A percentile compares a stretch with the other conserved stretches of the same genome.
These are phyloP conservation scores for Hemibagrus guttatus DNA, from an alignment of 2,797 vertebrate genomes.

Conservation along the genomic window DNA sequence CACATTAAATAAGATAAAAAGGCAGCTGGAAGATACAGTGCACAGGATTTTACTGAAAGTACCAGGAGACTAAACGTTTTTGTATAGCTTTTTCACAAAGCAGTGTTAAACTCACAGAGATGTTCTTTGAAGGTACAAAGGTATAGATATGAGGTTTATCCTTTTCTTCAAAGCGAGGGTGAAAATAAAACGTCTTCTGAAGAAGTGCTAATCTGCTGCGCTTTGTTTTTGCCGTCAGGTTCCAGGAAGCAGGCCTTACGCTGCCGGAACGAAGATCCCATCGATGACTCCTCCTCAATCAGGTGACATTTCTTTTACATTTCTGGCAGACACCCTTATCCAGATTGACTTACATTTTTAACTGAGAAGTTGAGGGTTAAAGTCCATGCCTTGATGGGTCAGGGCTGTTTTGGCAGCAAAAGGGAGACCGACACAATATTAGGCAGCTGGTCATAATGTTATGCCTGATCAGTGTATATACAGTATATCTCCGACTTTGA, in stretches of 20 bases:
- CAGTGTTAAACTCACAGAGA: background rate
- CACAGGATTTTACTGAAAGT: background rate
- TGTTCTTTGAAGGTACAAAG: background rate
- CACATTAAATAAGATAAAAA: background rate
- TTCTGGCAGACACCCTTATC: no score
- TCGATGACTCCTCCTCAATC: conserved; percentile 80
- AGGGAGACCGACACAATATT: no score
- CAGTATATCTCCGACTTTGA: no score
- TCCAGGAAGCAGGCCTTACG: conserved; percentile 71
- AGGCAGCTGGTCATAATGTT: no score
- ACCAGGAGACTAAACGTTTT: background rate
- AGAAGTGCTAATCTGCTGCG: background rate
- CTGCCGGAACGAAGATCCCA: conserved; percentile 80
- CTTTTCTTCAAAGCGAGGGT: background rate
- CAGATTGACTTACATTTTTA: no score
- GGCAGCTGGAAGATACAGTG: background rate
- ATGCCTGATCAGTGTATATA: no score
- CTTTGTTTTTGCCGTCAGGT: conserved; percentile 48
- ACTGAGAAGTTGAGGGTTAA: no score
- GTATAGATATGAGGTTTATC: background rate
- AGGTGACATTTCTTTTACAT: conserved; percentile 57
- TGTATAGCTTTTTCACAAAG: background rate
- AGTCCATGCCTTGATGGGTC: no score
- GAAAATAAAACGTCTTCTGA: background rate
- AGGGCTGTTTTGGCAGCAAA: no score